These are phyloP conservation scores for Typhlichthys eigenmanni DNA, from an alignment of 2,797 vertebrate genomes.

Conservation along the genomic window DNA sequence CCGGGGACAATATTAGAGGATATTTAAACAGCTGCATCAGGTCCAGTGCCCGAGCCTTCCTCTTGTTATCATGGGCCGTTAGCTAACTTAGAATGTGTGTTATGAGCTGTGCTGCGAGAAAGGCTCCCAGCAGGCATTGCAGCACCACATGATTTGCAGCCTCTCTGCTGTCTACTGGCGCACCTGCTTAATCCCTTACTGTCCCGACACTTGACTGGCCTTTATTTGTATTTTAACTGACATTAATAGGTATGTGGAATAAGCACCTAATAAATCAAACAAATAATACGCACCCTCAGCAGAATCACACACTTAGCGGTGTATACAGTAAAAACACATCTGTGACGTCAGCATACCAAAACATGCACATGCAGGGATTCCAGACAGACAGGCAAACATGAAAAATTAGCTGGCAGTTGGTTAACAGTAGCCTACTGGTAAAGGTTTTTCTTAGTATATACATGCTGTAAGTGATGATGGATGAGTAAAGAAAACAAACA, in stretches of 20 bases:
- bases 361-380: constrained; percentile 4
- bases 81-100: constrained; percentile 46
- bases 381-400: constrained; percentile 13
- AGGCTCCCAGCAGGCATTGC: constrained; percentile 66
- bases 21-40: constrained; percentile 67
- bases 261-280: constrained; percentile 63
- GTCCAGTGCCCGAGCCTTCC: constrained; percentile 56
- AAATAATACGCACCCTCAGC: constrained; percentile 52
- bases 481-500: not conserved
- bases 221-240: constrained; percentile 75
- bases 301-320: constrained; percentile 30
- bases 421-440: not conserved
- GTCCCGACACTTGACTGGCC: constrained; percentile 59
- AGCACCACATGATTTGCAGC: constrained; percentile 64
- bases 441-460: not conserved
- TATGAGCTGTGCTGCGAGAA: constrained; percentile 48
- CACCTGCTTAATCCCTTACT: constrained; percentile 58
- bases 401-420: not conserved
- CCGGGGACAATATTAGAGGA: constrained; percentile 60
- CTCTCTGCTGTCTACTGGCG: constrained; percentile 43
- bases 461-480: not conserved
- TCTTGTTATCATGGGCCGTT: constrained; percentile 67
- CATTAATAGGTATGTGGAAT: constrained; percentile 62
- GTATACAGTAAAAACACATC: not conserved
- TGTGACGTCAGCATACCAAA: not conserved